Conservation (phyloP, 1,140 invertebrate genomes). For the Aculops lycopersici region DNA sequence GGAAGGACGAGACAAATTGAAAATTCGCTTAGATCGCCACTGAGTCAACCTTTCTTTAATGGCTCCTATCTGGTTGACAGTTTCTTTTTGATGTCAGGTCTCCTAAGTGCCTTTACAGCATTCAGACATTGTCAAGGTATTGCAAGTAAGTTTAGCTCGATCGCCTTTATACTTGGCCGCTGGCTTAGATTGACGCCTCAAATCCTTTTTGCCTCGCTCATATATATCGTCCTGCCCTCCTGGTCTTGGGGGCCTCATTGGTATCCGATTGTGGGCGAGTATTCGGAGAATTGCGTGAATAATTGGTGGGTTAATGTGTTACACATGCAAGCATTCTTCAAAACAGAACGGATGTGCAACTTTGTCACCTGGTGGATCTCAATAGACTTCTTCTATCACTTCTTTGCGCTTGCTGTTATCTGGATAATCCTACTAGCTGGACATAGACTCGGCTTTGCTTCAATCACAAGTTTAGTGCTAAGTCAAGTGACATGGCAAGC, state of each 20-base stretch:
- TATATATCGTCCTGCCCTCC: not conserved
- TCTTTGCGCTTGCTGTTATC: not conserved
- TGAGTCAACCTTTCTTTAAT: not conserved
- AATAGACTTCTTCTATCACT: not conserved
- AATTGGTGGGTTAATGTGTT: not conserved
- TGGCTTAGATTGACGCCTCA: constrained; percentile 5
- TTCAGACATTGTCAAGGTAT: constrained; percentile 4
- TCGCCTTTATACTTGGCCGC: not conserved
- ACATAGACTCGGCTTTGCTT: not conserved
- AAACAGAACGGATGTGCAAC: not conserved
- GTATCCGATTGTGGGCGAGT: not conserved
- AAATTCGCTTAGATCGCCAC: not conserved
- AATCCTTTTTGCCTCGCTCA: not conserved
- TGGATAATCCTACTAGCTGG: not conserved
- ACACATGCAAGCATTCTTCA: not conserved
- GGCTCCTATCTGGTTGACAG: constrained; percentile 46
- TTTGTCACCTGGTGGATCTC: not conserved
- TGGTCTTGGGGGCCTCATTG: not conserved
- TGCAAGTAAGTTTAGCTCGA: not conserved
- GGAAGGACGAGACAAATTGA: not conserved
- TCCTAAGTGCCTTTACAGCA: not conserved
- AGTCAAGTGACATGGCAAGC: not conserved
- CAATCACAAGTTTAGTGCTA: too few relatives aligned
- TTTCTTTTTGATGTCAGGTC: constrained; percentile 42
- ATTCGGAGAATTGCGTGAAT: not conserved